These are phyloP conservation scores for Nemotelus nigrinus DNA, from an alignment of 2,888 invertebrate genomes.

Conservation along the genomic window DNA sequence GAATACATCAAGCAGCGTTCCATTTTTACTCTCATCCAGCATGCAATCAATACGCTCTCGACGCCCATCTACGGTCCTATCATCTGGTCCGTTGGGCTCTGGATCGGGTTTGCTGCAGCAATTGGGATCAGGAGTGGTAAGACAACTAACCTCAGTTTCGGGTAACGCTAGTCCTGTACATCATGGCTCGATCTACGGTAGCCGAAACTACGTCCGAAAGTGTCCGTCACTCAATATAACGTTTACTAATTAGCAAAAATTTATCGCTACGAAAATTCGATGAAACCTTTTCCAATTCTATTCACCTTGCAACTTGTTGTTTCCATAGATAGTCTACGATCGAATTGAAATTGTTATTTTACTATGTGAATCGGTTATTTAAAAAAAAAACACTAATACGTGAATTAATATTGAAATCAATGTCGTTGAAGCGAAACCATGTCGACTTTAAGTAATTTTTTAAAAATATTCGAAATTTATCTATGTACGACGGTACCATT, in stretches of 20 bases:
- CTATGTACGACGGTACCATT: not conserved
- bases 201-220: conserved; percentile 74
- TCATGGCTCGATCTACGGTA: conserved; percentile 68
- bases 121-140: conserved; percentile 94
- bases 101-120: conserved; percentile 85
- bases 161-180: conserved; percentile 73
- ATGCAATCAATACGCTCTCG: conserved; percentile 81
- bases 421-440: not conserved
- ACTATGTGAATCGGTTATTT: not conserved
- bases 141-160: conserved; percentile 76
- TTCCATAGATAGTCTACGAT: conserved; percentile 33
- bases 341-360: conserved; percentile 8
- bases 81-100: conserved; percentile 70
- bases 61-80: conserved; percentile 77
- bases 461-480: not conserved
- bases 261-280: conserved; percentile 35
- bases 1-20: conserved; percentile 88
- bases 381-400: not conserved
- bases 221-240: conserved; percentile 81
- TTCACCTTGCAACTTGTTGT: conserved; percentile 1
- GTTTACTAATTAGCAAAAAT: conserved; percentile 68
- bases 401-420: conserved; percentile 29
- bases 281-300: conserved; percentile 26
- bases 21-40: conserved; percentile 82
- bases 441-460: conserved; percentile 17